These are phyloP conservation scores for Opisthograptis luteolata DNA, from an alignment of 2,888 invertebrate genomes.

Conservation along the genomic window DNA sequence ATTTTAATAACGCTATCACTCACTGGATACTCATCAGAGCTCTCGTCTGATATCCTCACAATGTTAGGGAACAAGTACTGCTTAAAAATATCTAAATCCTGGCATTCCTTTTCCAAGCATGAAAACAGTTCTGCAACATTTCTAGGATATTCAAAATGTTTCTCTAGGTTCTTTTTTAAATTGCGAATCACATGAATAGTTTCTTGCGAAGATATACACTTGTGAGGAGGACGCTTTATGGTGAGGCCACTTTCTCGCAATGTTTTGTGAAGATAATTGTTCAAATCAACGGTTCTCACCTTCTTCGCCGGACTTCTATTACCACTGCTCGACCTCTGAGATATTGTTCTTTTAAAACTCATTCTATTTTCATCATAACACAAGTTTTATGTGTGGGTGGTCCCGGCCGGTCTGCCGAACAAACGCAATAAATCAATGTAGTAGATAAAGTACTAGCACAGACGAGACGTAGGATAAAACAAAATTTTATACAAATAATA, in stretches of 20 bases:
- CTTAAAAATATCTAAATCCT: conserved; percentile 49
- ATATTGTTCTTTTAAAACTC: conserved; percentile 48
- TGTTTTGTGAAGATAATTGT: conserved; percentile 55
- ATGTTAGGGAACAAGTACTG: conserved; percentile 74
- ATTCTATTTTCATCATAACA: conserved; percentile 29
- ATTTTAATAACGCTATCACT: conserved; percentile 86
- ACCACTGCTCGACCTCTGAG: conserved; percentile 41
- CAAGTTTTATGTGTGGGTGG: too few relatives aligned
- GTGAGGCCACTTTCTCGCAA: conserved; percentile 64
- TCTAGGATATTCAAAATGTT: conserved; percentile 79
- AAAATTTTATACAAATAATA: too few relatives aligned
- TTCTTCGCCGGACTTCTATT: conserved; percentile 51
- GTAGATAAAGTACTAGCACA: too few relatives aligned
- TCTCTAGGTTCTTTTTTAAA: conserved; percentile 56
- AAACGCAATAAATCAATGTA: too few relatives aligned
- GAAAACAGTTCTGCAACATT: conserved; percentile 81
- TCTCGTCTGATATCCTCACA: conserved; percentile 55
- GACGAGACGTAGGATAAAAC: too few relatives aligned
- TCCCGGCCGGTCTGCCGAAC: background rate
- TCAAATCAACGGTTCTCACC: conserved; percentile 42
- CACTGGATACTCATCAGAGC: conserved; percentile 55
- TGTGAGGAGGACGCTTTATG: conserved; percentile 63
- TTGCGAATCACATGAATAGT: conserved; percentile 77
- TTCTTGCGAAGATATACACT: conserved; percentile 63
- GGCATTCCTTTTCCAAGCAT: conserved; percentile 50